Base-by-base conservation (phyloP, 2,888 invertebrate species). In the Mamestra brassicae region DNA sequence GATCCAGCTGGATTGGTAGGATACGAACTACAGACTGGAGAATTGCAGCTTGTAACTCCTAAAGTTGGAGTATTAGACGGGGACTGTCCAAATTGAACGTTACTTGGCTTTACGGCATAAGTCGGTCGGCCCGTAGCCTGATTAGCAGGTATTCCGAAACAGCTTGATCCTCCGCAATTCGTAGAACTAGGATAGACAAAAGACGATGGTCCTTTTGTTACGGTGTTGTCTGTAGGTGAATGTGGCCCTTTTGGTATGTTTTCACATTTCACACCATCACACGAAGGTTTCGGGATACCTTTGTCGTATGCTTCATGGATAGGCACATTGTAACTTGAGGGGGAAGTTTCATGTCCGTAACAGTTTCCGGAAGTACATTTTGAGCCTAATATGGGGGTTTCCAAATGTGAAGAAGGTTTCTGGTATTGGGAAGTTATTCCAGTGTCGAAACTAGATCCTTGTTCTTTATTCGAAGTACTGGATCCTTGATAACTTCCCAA, bases 381-480 rank as follows among this genome's bases (percentile, higher is more conserved):
- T 57, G 85, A 67, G 68, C 81, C 90, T 70, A 90, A 72, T 87
- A 93, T 94, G 26, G 95, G 95, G 36, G 92, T 86, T 75, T 91
- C 92, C 72, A 95, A 90, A 80, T 90, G 82, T 73, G 79, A 85
- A 45, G 91, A 84, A n/a, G 95, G 94, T 85, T 89, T 88, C 74
- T 86, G 88, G 55, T 85, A 79, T 54, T 76, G 80, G 54, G 83
- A 67, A 42, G 74, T 77, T 60, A 86, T 47, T 60, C 78, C 88
- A 55, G 72, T 72, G 58, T 74, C 66, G 11, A 73, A 61, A 42
- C 65, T 70, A 38, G 78, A 64, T 61, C 86, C 62, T 66, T 84
- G 76, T 67, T 84, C 80, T 45, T 85, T 85, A 66, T 85, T 85
- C 55, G 76, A 76, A 63, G 76, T 69, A 61, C 78, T 86, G 63